Evolutionary conservation across 2,797 vertebrate species (phyloP).

Genomic region (Tympanoctomys barrerae): DNA sequence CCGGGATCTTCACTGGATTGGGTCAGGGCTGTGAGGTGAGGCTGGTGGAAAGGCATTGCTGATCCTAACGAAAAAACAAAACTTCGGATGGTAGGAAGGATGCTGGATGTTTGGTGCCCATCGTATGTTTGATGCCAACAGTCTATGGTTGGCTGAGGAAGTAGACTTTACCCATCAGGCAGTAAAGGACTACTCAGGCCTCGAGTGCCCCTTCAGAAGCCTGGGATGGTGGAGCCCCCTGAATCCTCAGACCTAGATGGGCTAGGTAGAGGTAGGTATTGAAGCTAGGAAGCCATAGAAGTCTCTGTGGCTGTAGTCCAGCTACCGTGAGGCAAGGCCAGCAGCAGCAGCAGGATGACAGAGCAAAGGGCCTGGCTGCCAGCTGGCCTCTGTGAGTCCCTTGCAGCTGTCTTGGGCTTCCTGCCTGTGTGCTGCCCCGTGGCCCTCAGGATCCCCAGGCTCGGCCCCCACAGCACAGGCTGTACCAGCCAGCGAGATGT

Average conservation of each 20-base stretch:
- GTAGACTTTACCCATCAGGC: neutral
- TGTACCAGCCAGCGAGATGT: constrained; percentile 34
- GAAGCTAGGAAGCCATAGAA: constrained; percentile 72
- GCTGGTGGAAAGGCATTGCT: constrained; percentile 60
- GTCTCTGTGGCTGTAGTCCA: constrained; percentile 71
- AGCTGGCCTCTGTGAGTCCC: constrained; percentile 12
- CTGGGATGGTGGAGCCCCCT: neutral
- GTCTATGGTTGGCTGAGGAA: neutral
- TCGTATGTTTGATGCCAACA: neutral
- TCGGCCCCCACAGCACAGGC: neutral
- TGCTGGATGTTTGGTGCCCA: neutral
- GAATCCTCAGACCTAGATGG: neutral
- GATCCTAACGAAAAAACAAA: neutral
- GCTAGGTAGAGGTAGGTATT: constrained; percentile 38
- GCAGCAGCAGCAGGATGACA: constrained; percentile 48
- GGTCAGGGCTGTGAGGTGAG: neutral
- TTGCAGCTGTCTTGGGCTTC: neutral
- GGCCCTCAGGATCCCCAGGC: neutral
- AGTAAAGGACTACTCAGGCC: neutral
- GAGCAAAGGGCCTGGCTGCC: constrained; percentile 7
- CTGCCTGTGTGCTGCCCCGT: neutral
- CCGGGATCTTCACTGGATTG: neutral
- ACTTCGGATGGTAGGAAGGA: neutral
- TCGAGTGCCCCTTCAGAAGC: neutral
- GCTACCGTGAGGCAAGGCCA: neutral